These are phyloP conservation scores for Sarcophaga variegata DNA, from an alignment of 2,888 invertebrate genomes.

Conservation along the genomic window DNA sequence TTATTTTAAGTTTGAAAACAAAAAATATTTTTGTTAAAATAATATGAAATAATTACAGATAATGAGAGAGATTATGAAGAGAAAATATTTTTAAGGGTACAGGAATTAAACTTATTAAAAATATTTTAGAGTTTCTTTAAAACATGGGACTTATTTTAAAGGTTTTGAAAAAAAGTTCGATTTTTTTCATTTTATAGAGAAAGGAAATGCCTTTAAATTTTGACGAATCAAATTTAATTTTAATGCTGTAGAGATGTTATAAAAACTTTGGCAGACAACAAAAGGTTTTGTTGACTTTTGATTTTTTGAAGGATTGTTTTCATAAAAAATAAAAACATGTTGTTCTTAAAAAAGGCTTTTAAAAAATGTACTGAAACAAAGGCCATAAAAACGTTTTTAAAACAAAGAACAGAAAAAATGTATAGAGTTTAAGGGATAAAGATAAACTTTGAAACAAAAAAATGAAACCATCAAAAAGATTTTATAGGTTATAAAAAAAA, in stretches of 20 bases:
- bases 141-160: no score
- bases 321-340: neutral
- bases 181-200: no score
- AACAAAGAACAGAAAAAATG: constrained; percentile 4
- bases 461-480: constrained; percentile 1
- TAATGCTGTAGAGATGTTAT: neutral
- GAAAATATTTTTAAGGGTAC: neutral
- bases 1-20: neutral
- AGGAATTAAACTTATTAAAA: neutral
- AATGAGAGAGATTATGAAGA: neutral
- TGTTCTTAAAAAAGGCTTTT: constrained; percentile 46
- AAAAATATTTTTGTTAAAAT: neutral
- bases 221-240: neutral
- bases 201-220: neutral
- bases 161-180: neutral
- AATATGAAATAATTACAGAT: neutral
- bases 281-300: constrained; percentile 53
- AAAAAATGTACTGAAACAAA: neutral
- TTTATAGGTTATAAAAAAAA: constrained; percentile 24
- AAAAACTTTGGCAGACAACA: constrained; percentile 63
- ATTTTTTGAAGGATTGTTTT: constrained; percentile 43
- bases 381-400: neutral
- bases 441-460: constrained; percentile 8
- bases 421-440: constrained; percentile 16
- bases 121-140: no score